Evolutionary conservation across 2,797 vertebrate species (phyloP).

Genomic region (Anomalospiza imberbis): DNA sequence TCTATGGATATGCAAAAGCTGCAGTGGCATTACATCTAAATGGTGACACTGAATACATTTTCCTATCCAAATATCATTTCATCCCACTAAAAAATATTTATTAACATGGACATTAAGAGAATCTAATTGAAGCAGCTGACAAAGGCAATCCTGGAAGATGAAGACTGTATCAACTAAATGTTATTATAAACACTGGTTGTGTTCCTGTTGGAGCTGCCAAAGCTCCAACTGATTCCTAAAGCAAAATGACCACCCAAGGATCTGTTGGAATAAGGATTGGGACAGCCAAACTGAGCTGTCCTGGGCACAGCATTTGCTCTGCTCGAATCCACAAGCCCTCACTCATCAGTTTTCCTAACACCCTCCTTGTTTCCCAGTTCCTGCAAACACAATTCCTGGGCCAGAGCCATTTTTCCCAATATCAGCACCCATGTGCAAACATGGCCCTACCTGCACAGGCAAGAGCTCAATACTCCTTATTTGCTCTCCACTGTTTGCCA

Average conservation of each 20-base stretch:
- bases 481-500: not conserved
- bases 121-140: constrained; percentile 7
- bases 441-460: not conserved
- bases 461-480: not conserved
- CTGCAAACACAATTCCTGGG: not conserved
- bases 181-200: not conserved
- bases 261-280: not conserved
- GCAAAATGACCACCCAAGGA: fast-evolving
- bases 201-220: not conserved
- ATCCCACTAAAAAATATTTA: not conserved
- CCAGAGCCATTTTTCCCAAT: not conserved
- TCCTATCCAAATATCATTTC: not conserved
- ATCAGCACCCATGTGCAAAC: not conserved
- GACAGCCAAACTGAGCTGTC: not conserved
- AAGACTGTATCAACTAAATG: not conserved
- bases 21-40: not conserved
- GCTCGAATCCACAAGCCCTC: not conserved
- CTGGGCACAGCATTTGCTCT: not conserved
- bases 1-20: not conserved
- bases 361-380: not conserved
- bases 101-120: not conserved
- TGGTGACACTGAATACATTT: not conserved
- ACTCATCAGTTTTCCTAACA: not conserved
- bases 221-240: not conserved
- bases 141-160: not conserved